Evolutionary conservation across 2,113 vertebrate genomes (phyloP), one percentile per base, ranked within the genome.

Genomic region (Elaphurus davidianus): DNA sequence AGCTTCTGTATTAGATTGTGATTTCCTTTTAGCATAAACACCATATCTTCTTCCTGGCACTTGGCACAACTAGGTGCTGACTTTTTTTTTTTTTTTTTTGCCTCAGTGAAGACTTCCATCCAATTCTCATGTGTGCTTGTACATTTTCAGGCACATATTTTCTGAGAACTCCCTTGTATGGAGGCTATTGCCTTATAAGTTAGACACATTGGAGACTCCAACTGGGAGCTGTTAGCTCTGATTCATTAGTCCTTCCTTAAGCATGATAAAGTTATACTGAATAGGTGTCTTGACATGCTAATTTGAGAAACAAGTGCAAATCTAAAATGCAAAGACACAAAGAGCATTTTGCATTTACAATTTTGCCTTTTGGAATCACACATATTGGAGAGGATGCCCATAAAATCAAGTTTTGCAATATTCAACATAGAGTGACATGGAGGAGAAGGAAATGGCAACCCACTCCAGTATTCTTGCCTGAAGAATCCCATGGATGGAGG

Each of bases 191-290:
- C 93, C 91, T 81, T 81, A 23, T 91, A 95, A 83, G 76, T 96
- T 64, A 97, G 97, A 91, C 62, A 93, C n/a, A 43, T 5, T 64
- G 89, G 47, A 76, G 87, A 52, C 19, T 57, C 87, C 94, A 91
- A 11, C 86, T 97, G 83, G 93, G 91, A 95, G 47, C 87, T 93
- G 74, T 94, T 96, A 92, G 19, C 82, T 79, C 88, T 90, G 90
- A 96, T 76, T 98, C 95, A 95, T 98, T 98, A 95, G 87, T 76
- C 87, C 40, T 98, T 96, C 71, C 62, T 95, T 93, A 89, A 96
- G 57, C 83, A 79, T 52, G 85, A 95, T 95, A n/a, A 93, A 97
- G 91, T 97, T 79, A 90, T 67, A 92, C 2, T 36, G 81, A 93
- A 96, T 93, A 93, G 21, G 57, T 88, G 17, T 87, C 86, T 81